A percentile compares a stretch with the other conserved stretches of the same genome.
Evolutionary conservation across 2,888 invertebrate genomes (phyloP).

Genomic region (Periphyllus acericola): DNA sequence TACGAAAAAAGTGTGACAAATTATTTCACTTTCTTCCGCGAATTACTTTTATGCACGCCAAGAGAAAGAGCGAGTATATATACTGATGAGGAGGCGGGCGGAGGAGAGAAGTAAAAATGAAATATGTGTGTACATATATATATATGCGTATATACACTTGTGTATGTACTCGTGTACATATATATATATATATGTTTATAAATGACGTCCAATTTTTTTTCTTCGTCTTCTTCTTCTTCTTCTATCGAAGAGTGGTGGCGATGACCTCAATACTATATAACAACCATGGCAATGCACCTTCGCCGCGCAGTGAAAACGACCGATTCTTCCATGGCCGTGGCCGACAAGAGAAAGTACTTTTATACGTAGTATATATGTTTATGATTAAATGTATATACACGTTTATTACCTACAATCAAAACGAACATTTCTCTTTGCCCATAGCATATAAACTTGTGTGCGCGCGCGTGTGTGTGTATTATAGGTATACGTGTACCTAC

Average conservation of each 20-base stretch:
- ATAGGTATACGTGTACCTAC: conserved; percentile 1
- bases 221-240: conserved; percentile 11
- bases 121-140: conserved; percentile 13
- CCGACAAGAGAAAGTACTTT: conserved; percentile 61
- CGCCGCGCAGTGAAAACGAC: conserved; percentile 48
- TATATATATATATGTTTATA: neutral
- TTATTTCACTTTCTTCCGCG: conserved; percentile 51
- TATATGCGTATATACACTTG: no score
- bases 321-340: conserved; percentile 59
- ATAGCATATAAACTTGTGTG: conserved; percentile 20
- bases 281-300: conserved; percentile 59
- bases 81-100: neutral
- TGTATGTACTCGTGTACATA: no score
- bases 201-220: conserved; percentile 42
- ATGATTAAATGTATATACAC: conserved; percentile 9
- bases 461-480: neutral
- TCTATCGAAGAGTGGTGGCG: conserved; percentile 22
- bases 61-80: conserved; percentile 26
- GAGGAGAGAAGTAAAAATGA: conserved; percentile 31
- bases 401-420: conserved; percentile 33
- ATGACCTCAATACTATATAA: conserved; percentile 55
- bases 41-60: conserved; percentile 32
- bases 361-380: conserved; percentile 30
- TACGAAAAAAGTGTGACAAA: conserved; percentile 50
- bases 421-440: conserved; percentile 58